Base-by-base conservation (phyloP, 2,113 vertebrate genomes). In the Peromyscus leucopus region DNA sequence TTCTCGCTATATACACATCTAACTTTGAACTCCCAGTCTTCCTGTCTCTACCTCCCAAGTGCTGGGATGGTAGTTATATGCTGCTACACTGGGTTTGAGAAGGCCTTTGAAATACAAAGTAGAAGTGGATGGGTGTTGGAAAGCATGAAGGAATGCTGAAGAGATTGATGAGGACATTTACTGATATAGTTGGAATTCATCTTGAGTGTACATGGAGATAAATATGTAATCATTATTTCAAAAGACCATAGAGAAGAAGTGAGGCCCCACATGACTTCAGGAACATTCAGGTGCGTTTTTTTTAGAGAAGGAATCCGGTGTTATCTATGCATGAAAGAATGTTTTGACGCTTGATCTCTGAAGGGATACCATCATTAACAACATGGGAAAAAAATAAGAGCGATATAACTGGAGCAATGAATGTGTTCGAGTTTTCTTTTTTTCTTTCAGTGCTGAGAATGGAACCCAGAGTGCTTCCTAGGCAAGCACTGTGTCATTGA, bases 231-330 rank as follows among this genome's bases (percentile, higher is more conserved):
- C 63, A 46, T 89, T 55, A 59, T 83, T 95, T 96, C 67, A 74
- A 63, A 95, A 89, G 72, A 59, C 15, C 80, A 31, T 57, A 80
- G 22, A 5, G 63, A 74, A 91, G 74, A 91, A 67, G 55, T 93
- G 55, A 96, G 31, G n/a, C 79, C 88, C 28, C 51, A 59, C 21
- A 76, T 72, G 48, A 19, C 11, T 90, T 8, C 7, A 91, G 71
- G 33, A 87, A 83, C 33, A 65, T 76, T 80, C 13, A 93, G 24
- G 55, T 85, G 36, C n/a, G 22, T 90, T 89, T 97, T 59, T 78
- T 97, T 59, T 78, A 95, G 90, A 94, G 51, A 57, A 89, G 51
- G 33, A 92, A 63, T 75, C 74, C 91, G 36, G 42, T 75, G 4
- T 89, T 93, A 22, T 94, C 55, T 85, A 0, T 93, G 67, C 42